Evolutionary conservation across 2,888 invertebrate species (phyloP).

Genomic region (Xylota segnis): DNA sequence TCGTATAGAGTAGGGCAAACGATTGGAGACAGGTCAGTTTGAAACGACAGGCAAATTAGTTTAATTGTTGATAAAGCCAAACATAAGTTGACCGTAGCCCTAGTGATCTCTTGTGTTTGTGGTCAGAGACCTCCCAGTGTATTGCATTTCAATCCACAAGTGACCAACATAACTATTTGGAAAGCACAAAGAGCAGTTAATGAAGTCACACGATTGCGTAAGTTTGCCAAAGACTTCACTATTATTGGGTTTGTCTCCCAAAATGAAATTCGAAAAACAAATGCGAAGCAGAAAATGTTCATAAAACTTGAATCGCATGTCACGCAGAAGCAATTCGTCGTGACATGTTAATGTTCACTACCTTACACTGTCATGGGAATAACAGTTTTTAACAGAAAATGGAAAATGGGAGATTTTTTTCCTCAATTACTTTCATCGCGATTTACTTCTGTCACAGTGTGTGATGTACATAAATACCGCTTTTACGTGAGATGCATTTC

Average conservation of each 20-base stretch:
- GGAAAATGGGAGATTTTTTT: not conserved
- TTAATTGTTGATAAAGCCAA: constrained; percentile 5
- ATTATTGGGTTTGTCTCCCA: constrained; percentile 8
- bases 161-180: not conserved
- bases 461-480: not conserved
- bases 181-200: constrained; percentile 1
- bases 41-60: not conserved
- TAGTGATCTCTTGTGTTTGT: not conserved
- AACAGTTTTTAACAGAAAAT: constrained; percentile 1
- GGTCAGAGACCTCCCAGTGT: not conserved
- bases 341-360: constrained; percentile 14
- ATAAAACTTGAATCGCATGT: constrained; percentile 17
- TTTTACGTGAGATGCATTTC: constrained; percentile 18
- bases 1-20: not conserved
- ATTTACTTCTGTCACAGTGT: not conserved
- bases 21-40: constrained; percentile 4
- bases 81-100: not conserved
- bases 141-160: not conserved
- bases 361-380: constrained; percentile 11
- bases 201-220: constrained; percentile 19
- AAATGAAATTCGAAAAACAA: constrained; percentile 5
- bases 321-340: constrained; percentile 30
- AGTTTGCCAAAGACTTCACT: constrained; percentile 2
- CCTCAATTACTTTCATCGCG: constrained; percentile 25
- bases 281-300: constrained; percentile 2